These are phyloP conservation scores for rat (Rattus norvegicus) DNA, from an alignment of 2,113 vertebrate species.

Conservation along the genomic window GRCr8 NC_086037.1:64799001-64799500, in stretches of 20 bases:
- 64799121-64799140: too few relatives aligned
- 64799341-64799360: neutral
- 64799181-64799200: neutral
- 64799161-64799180: neutral
- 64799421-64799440: too few relatives aligned
- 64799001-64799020: neutral
- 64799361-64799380: neutral
- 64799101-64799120: neutral
- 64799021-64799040: neutral
- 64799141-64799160: neutral
- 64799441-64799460: too few relatives aligned
- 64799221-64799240: too few relatives aligned
- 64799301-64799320: neutral
- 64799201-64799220: neutral
- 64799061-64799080: neutral
- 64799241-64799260: neutral
- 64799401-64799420: too few relatives aligned
- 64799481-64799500: too few relatives aligned
- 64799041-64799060: fast-evolving
- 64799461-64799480: too few relatives aligned
- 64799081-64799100: too few relatives aligned
- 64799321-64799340: slow-evolving; percentile 30
- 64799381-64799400: too few relatives aligned
- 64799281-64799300: neutral
- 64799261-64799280: neutral